Evolutionary conservation across 1,140 invertebrate species (phyloP).

Genomic region (Manduca sexta): DNA sequence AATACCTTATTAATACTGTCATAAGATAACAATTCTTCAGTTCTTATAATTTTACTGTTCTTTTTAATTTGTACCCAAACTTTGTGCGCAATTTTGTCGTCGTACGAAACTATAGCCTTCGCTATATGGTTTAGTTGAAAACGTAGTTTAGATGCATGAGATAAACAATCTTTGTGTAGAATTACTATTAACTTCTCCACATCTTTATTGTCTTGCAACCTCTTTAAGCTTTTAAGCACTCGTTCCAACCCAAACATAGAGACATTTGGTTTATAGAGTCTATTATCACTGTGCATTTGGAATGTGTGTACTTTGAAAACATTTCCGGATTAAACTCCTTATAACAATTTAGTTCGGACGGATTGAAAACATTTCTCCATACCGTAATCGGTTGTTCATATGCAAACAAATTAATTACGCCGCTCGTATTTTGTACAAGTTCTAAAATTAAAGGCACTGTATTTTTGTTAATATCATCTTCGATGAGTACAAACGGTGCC

Average conservation of each 20-base stretch:
- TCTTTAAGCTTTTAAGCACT: constrained; percentile 36
- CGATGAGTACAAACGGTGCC: constrained; percentile 43
- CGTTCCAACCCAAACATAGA: constrained; percentile 43
- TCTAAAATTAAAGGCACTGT: constrained; percentile 42
- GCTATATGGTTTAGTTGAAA: constrained; percentile 66
- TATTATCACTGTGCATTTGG: constrained; percentile 43
- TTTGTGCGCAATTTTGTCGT: constrained; percentile 32
- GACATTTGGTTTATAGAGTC: constrained; percentile 68
- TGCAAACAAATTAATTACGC: constrained; percentile 39
- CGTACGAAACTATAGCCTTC: constrained; percentile 59
- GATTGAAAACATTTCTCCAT: constrained; percentile 51
- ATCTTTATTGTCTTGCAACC: constrained; percentile 26
- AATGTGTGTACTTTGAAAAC: constrained; percentile 17
- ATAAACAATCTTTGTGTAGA: constrained; percentile 69
- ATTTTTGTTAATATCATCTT: constrained; percentile 54
- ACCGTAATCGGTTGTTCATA: constrained; percentile 50
- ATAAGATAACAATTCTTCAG: constrained; percentile 63
- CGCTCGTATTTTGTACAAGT: constrained; percentile 29
- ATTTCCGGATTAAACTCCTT: constrained; percentile 26
- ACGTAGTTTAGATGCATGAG: constrained; percentile 48
- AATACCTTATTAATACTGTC: constrained; percentile 38
- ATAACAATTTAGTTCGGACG: constrained; percentile 24
- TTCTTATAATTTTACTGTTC: constrained; percentile 66
- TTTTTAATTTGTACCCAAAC: constrained; percentile 60
- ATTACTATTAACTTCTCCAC: constrained; percentile 65